A percentile compares a stretch with the other conserved stretches of the same genome.
These are phyloP conservation scores for Gastracanthus pulcherrimus DNA, from an alignment of 2,888 invertebrate genomes.

Conservation along the genomic window DNA sequence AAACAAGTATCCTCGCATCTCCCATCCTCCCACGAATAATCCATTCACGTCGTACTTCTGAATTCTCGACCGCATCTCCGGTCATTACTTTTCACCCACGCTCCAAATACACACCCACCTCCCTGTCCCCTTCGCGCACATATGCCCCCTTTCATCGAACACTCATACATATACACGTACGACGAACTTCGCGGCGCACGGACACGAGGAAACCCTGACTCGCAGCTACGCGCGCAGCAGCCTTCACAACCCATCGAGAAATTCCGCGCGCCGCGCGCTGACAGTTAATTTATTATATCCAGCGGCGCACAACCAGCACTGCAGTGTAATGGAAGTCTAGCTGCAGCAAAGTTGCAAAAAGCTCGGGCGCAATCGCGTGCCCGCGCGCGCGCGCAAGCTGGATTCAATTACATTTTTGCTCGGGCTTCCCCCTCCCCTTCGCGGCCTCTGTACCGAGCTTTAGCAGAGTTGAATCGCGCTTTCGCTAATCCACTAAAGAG, in stretches of 20 bases:
- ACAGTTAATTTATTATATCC: conserved; percentile 50
- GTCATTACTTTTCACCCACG: background rate
- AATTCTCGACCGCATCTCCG: background rate
- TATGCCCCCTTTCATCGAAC: background rate
- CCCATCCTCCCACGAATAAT: background rate
- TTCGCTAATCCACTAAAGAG: conserved; percentile 14
- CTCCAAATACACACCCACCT: too few species aligned
- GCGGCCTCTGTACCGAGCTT: too few species aligned
- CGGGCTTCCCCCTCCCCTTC: background rate
- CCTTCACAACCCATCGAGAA: background rate
- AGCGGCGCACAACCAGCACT: background rate
- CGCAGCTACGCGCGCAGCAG: too few species aligned
- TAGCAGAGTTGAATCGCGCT: background rate
- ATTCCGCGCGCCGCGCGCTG: conserved; percentile 27
- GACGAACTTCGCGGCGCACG: too few species aligned
- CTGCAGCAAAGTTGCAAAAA: conserved; percentile 46
- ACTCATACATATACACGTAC: too few species aligned
- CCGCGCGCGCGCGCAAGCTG: background rate
- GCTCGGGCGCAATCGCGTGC: conserved; percentile 42
- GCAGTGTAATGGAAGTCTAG: background rate
- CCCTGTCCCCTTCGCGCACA: background rate
- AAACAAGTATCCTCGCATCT: too few species aligned
- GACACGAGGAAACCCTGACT: too few species aligned
- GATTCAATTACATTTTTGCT: conserved; percentile 54
- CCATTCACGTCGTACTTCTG: background rate